phyloP scores from a whole-genome alignment of 2,113 vertebrate genomes.

The Heterotis niloticus region DNA sequence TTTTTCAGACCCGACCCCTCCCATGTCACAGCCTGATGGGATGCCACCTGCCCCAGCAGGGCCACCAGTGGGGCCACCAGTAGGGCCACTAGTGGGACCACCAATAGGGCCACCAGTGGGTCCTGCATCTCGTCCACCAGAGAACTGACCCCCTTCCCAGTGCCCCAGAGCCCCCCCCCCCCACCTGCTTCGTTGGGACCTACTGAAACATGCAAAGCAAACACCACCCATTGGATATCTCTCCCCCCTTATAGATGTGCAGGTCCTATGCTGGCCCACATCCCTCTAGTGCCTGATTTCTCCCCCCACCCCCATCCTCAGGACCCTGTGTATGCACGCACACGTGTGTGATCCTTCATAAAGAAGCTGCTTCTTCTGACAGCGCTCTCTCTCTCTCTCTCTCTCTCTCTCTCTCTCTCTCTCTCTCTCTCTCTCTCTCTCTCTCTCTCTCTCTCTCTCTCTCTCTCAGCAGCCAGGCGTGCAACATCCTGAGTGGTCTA shows the following conservation, averaged over 20 bases:
- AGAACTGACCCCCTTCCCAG: slow-evolving; percentile 22
- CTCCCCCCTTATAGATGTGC: neutral
- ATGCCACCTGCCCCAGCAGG: slow-evolving; percentile 66
- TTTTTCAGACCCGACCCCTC: slow-evolving; percentile 49
- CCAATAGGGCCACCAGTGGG: slow-evolving; percentile 41
- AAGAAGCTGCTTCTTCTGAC: no score
- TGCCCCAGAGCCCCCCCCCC: neutral
- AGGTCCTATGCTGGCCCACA: no score
- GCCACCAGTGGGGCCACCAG: slow-evolving; percentile 47
- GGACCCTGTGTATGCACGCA: slow-evolving; percentile 10
- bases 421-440: no score
- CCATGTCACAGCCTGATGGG: slow-evolving; percentile 69
- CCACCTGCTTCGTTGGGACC: neutral
- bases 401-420: no score
- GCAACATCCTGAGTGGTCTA: neutral
- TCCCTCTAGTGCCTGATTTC: slow-evolving; percentile 1
- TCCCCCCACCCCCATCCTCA: neutral
- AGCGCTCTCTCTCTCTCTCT: no score
- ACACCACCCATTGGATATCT: neutral
- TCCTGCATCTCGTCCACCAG: slow-evolving; percentile 44
- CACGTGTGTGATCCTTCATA: neutral
- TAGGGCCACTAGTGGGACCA: neutral
- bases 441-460: no score
- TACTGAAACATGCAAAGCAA: slow-evolving; percentile 4
- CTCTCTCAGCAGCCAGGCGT: neutral